A percentile compares a stretch with the other conserved stretches of the same genome.
Conservation (phyloP, 2,113 vertebrate species). For the Bos indicus region DNA sequence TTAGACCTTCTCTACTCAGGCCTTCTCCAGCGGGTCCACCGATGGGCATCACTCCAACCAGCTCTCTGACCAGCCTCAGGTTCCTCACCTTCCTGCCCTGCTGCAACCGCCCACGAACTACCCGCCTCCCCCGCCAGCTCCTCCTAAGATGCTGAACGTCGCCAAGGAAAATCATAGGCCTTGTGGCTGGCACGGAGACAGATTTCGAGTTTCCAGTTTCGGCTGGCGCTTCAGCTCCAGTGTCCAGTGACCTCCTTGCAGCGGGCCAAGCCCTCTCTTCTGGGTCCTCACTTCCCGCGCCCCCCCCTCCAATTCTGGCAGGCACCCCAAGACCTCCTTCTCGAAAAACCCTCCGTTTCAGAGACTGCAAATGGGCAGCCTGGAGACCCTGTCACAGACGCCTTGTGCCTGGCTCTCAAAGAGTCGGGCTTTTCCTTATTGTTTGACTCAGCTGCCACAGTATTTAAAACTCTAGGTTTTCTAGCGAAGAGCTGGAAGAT, state of each 20-base stretch:
- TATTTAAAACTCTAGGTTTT: not conserved
- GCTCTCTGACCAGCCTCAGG: not conserved
- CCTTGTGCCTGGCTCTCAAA: not conserved
- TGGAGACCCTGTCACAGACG: not conserved
- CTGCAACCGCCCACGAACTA: not conserved
- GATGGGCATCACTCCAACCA: not conserved
- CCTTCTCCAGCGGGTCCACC: not conserved
- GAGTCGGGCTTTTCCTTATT: not conserved
- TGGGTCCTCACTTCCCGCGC: not conserved
- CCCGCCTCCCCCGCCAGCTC: not conserved
- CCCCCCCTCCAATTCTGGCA: not conserved
- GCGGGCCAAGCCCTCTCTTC: not conserved
- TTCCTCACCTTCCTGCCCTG: not conserved
- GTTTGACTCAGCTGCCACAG: not conserved
- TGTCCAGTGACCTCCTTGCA: not conserved
- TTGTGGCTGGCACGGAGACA: not conserved
- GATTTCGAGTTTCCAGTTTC: slow-evolving; percentile 5
- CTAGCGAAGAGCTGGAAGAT: not conserved
- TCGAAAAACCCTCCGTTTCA: slow-evolving; percentile 1
- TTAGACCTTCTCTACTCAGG: not conserved
- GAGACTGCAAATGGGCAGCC: slow-evolving; percentile 31
- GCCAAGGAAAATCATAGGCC: slow-evolving; percentile 28
- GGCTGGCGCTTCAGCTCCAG: not conserved
- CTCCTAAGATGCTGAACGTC: not conserved
- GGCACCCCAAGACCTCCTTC: not conserved